phyloP scores from a whole-genome alignment of 2,113 vertebrate genomes.

The Panurus biarmicus region DNA sequence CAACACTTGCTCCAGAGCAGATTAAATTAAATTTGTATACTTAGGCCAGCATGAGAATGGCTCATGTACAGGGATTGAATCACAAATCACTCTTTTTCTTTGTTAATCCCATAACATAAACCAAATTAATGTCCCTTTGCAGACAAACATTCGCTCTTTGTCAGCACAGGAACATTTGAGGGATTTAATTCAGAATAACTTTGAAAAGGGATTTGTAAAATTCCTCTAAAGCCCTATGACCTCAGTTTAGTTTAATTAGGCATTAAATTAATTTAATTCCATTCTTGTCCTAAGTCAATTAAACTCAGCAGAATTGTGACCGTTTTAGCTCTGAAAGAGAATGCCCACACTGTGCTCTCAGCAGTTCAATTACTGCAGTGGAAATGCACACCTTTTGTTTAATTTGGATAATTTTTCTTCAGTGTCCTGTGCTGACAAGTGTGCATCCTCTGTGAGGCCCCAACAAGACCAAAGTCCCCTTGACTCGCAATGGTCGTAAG shows the following conservation, averaged over 20 bases:
- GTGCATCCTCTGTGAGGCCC: background rate
- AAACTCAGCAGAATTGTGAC: conserved; percentile 9
- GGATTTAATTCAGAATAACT: conserved; percentile 31
- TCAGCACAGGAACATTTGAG: background rate
- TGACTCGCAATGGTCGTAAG: background rate
- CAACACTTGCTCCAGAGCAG: background rate
- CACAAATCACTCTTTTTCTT: conserved; percentile 4
- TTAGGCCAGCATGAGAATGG: background rate
- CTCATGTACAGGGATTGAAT: background rate
- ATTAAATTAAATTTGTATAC: background rate
- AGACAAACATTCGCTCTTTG: conserved; percentile 7
- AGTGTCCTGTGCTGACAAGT: background rate
- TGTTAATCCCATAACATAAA: conserved; percentile 23
- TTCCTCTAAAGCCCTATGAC: background rate
- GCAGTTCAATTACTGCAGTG: background rate
- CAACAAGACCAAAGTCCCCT: background rate
- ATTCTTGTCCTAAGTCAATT: conserved; percentile 15
- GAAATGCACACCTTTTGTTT: background rate
- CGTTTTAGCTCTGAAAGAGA: background rate
- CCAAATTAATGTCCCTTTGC: background rate
- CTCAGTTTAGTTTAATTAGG: conserved; percentile 4
- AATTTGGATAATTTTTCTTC: background rate
- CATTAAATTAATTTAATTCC: background rate
- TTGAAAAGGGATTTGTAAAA: conserved; percentile 29
- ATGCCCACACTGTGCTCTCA: background rate